Evolutionary conservation across 2,888 invertebrate species (phyloP), one percentile per base, ranked within the genome.

Genomic region (Drosophila borealis): DNA sequence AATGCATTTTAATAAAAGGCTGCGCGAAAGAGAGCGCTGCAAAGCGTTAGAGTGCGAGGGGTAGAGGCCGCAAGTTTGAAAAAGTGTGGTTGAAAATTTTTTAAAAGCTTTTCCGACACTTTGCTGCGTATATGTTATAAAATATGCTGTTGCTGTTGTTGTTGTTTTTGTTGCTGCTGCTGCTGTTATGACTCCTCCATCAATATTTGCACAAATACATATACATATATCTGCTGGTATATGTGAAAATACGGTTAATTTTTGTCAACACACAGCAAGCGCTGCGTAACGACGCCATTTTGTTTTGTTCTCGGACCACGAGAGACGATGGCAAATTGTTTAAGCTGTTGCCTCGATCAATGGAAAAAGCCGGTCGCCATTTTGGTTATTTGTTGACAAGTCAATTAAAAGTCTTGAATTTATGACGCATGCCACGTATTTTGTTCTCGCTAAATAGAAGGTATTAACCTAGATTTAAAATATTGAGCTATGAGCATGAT

Each of bases 61-160:
- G 33, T 9, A 45, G 25, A 9, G 19, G 6, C 37, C 14, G 21
- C 14, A 45, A 55, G 45, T 45, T 55, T 55, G 55, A 34, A n/a
- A 55, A 44, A 49, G 39, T 45, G 36, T 34, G 60, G 41, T 55
- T 29, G 21, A 56, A 70, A 56, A 65, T 70, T 65, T 77, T 72
- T 72, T 73, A 84, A 84, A 84, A 80, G 85, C 84, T 81, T 80
- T 70, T 65, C 68, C 62, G 70, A 81, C 80, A 84, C 78, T 78
- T 78, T 72, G 51, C 55, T 42, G 25, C 62, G 33, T 53, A 49
- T 51, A 41, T 49, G 46, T 21, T 44, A 44, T 50, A 56, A 56
- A 68, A 56, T 71, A 36, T 56, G 39, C 39, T 14, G 9, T 13
- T 21, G 2, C 11, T 34, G 19, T 37, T 57, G n/a, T 42, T 49